Evolutionary conservation across 2,113 vertebrate genomes (phyloP).

Genomic region (Grantiella picta): DNA sequence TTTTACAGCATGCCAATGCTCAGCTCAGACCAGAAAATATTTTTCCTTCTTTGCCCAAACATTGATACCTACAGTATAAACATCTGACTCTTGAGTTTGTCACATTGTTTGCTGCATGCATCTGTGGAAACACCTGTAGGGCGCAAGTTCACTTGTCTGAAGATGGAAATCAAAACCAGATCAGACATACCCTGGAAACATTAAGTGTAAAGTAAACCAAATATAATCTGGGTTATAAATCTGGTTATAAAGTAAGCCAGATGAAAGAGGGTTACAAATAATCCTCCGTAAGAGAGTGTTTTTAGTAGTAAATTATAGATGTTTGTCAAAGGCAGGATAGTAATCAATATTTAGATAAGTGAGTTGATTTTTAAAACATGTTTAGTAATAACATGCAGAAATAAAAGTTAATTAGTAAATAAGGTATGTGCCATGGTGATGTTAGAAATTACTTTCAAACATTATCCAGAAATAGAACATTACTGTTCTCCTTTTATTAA

Average conservation of each 20-base stretch:
- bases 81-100: not conserved
- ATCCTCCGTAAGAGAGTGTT: not conserved
- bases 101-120: not conserved
- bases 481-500: not conserved
- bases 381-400: not conserved
- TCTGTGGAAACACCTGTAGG: not conserved
- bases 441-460: not conserved
- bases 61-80: not conserved
- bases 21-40: not conserved
- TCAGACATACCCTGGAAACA: not conserved
- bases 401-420: not conserved
- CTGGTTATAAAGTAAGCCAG: not conserved
- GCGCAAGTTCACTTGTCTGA: not conserved
- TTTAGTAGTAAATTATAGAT: not conserved
- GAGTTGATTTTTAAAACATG: not conserved
- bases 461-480: not conserved
- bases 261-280: not conserved
- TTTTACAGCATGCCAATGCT: not conserved
- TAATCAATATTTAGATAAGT: not conserved
- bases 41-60: not conserved
- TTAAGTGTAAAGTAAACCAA: not conserved
- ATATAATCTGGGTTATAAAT: not conserved
- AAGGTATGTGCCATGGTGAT: not conserved
- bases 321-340: not conserved
- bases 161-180: not conserved